Evolutionary conservation across 2,888 invertebrate species (phyloP).

Genomic region (Patella pellucida): DNA sequence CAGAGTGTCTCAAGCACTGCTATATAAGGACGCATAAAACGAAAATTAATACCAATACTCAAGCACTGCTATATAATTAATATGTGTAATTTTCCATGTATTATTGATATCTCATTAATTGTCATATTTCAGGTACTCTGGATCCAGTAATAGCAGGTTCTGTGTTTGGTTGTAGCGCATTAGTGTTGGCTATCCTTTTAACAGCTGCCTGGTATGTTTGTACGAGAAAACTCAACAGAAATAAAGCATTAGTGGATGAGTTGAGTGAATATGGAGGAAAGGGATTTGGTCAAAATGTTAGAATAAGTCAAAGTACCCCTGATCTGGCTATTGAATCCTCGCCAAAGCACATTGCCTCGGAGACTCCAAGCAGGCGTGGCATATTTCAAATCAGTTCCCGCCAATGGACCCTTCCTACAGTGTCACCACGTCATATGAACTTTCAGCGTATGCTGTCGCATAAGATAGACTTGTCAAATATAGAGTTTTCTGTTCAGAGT

Average conservation of each 20-base stretch:
- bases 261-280: slow-evolving; percentile 41
- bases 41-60: too few species aligned
- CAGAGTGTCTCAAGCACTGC: too few species aligned
- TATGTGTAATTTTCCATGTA: too few species aligned
- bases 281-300: slow-evolving; percentile 35
- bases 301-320: slow-evolving; percentile 66
- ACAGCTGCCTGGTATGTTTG: slow-evolving; percentile 51
- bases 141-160: slow-evolving; percentile 45
- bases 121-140: slow-evolving; percentile 40
- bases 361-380: slow-evolving; percentile 36
- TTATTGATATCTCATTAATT: too few species aligned
- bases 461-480: slow-evolving; percentile 82
- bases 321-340: slow-evolving; percentile 52
- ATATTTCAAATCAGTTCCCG: slow-evolving; percentile 75
- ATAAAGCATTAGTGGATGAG: slow-evolving; percentile 29
- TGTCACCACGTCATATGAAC: slow-evolving; percentile 84
- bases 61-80: too few species aligned
- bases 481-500: slow-evolving; percentile 79
- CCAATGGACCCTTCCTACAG: slow-evolving; percentile 86
- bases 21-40: too few species aligned
- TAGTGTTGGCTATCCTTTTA: slow-evolving; percentile 42
- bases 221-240: slow-evolving; percentile 27
- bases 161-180: slow-evolving; percentile 38
- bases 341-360: slow-evolving; percentile 28
- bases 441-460: slow-evolving; percentile 87